Evolutionary conservation across 2,113 vertebrate genomes (phyloP).

Genomic region (Arothron firmamentum): DNA sequence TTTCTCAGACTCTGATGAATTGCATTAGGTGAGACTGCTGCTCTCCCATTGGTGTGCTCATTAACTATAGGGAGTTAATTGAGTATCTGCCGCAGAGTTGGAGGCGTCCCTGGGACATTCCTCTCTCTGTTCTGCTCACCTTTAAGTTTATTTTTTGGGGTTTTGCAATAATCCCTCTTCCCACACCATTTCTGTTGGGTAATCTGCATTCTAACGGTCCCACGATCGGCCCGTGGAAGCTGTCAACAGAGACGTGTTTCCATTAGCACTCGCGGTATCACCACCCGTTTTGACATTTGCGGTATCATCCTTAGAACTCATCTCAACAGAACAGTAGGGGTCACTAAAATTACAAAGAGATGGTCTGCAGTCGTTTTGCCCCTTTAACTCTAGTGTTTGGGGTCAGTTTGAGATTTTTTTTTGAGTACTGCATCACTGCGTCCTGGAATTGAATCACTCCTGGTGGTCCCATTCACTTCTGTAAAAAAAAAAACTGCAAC

Average conservation of each 20-base stretch:
- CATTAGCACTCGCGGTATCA: background rate
- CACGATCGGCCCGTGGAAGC: conserved; percentile 9
- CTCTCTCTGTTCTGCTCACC: conserved; percentile 3
- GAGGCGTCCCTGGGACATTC: conserved; percentile 20
- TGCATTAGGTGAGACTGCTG: conserved; percentile 23
- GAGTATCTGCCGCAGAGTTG: conserved; percentile 51
- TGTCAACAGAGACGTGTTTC: conserved; percentile 2
- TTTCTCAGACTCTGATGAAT: conserved; percentile 24
- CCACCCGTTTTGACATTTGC: background rate
- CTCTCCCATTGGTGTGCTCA: conserved; percentile 37
- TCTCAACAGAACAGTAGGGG: background rate
- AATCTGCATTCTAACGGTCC: conserved; percentile 1
- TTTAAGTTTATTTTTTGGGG: conserved; percentile 18
- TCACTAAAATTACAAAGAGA: background rate
- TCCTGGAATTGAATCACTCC: background rate
- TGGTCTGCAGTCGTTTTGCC: background rate
- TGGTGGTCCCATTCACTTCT: background rate
- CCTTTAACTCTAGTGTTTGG: background rate
- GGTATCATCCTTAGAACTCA: background rate
- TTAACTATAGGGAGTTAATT: conserved; percentile 52
- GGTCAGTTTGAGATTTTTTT: background rate
- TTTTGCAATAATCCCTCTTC: conserved; percentile 10
- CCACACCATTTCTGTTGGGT: conserved; percentile 1
- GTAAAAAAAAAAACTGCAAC: background rate
- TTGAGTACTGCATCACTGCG: background rate